Base-by-base conservation (phyloP, 2,888 invertebrate species). In the Baccha elongata region DNA sequence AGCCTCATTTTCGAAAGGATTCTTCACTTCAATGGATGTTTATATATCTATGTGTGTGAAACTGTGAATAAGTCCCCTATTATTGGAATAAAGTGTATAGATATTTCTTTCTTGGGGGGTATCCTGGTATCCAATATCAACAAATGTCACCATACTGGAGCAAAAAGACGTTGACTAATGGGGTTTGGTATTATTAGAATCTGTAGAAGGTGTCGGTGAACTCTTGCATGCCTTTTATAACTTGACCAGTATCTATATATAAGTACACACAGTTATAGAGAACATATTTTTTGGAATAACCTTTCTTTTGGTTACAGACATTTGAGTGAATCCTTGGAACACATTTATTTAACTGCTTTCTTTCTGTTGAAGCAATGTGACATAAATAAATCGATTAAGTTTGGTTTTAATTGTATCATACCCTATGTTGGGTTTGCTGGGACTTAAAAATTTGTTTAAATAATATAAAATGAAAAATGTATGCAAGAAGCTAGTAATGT, bases 81-180 rank as follows among this genome's bases (percentile, higher is more conserved):
- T 23, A 5, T 23, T 23, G 3, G 5, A 23, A 23, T 23, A 32
- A 32, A 32, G 29, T 7, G 7, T 32, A 8, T 32, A 8, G 29
- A 4, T 32, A 32, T 23, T 23, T 23, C 5, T 23, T 23, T 23
- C 3, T 23, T 23, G 23, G 19, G 29, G 26, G 8, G 19, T 46
- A 50, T 40, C 17, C 26, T 69, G 40, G 8, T 29, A 35, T 74
- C 53, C 50, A 35, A 80, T 74, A 74, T 73, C 46, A 67, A 73
- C 67, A 73, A 78, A 78, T 78, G 78, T 42, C 60, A 60, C 32
- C 44, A 32, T 29, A 53, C 37, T 29, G 13, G 15, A 23, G n/a
- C 46, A 72, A 62, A n/a, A 68, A 23, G 79, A 74, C 74, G 64
- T 55, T 74, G 68, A 80, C 55, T 69, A 80, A 80, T 80, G 68